Evolutionary conservation across 2,888 invertebrate genomes (phyloP).

Genomic region (Physocephala rufipes): DNA sequence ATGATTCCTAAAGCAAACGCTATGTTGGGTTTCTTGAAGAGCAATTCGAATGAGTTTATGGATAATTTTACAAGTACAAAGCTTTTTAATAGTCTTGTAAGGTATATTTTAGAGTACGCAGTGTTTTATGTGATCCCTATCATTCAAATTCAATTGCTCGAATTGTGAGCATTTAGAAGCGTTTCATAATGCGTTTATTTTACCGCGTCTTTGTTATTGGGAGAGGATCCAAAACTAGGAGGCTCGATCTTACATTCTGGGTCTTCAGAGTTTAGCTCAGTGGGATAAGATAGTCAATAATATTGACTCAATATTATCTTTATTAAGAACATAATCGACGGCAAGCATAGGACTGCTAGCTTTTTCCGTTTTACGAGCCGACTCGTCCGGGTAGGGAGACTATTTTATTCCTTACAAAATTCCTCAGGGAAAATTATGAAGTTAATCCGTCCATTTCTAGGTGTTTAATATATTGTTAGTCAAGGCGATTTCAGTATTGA

Average conservation of each 20-base stretch:
- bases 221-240: not conserved
- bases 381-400: too few relatives aligned
- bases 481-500: too few relatives aligned
- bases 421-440: too few relatives aligned
- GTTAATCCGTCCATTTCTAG: too few relatives aligned
- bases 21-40: not conserved
- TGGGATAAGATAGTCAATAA: too few relatives aligned
- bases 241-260: not conserved
- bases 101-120: conserved; percentile 4
- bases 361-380: too few relatives aligned
- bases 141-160: conserved; percentile 2
- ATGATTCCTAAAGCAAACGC: conserved; percentile 1
- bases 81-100: too few relatives aligned
- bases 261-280: not conserved
- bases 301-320: too few relatives aligned
- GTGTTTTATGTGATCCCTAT: not conserved
- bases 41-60: not conserved
- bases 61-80: not conserved
- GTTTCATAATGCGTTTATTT: not conserved
- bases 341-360: too few relatives aligned
- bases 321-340: too few relatives aligned
- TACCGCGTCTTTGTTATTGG: not conserved
- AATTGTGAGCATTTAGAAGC: conserved; percentile 5
- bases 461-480: too few relatives aligned
- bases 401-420: too few relatives aligned